These are phyloP conservation scores for Drosophila borealis DNA, from an alignment of 2,888 invertebrate species.

Conservation along the genomic window DNA sequence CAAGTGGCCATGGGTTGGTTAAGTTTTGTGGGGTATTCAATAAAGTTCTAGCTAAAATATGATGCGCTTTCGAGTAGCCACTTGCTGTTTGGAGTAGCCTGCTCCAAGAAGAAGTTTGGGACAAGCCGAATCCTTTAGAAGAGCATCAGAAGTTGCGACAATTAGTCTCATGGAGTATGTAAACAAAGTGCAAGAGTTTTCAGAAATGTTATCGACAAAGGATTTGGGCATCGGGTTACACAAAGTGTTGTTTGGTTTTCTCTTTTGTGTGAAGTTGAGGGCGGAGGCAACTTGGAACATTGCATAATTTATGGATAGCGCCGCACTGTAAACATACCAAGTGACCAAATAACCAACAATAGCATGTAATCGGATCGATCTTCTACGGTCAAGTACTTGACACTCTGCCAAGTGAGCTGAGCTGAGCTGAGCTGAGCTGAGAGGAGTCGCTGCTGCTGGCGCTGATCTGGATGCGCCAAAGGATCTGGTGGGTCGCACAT, in stretches of 20 bases:
- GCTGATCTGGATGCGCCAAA: constrained; percentile 73
- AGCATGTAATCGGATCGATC: constrained; percentile 71
- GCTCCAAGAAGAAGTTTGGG: constrained; percentile 8
- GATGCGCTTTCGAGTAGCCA: constrained; percentile 14
- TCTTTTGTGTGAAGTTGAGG: constrained; percentile 18
- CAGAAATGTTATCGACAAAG: constrained; percentile 73
- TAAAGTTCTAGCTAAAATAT: too few relatives aligned
- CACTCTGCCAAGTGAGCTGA: constrained; percentile 35
- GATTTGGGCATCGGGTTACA: constrained; percentile 68
- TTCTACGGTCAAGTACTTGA: constrained; percentile 56
- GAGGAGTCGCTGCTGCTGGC: constrained; percentile 60
- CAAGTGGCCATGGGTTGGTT: constrained; percentile 23
- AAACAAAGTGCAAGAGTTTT: constrained; percentile 68
- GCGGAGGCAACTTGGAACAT: constrained; percentile 38
- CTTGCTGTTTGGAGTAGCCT: not conserved
- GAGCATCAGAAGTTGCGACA: constrained; percentile 54
- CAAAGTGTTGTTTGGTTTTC: constrained; percentile 17
- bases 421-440: not conserved
- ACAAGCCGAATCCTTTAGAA: constrained; percentile 3
- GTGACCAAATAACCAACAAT: constrained; percentile 57
- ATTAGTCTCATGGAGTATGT: constrained; percentile 71
- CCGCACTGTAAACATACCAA: constrained; percentile 76
- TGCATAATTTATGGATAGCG: constrained; percentile 79
- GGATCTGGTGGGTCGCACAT: constrained; percentile 84
- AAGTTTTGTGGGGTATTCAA: not conserved